phyloP scores from a whole-genome alignment of 1,140 invertebrate species.

The Rhizoglyphus robini region DNA sequence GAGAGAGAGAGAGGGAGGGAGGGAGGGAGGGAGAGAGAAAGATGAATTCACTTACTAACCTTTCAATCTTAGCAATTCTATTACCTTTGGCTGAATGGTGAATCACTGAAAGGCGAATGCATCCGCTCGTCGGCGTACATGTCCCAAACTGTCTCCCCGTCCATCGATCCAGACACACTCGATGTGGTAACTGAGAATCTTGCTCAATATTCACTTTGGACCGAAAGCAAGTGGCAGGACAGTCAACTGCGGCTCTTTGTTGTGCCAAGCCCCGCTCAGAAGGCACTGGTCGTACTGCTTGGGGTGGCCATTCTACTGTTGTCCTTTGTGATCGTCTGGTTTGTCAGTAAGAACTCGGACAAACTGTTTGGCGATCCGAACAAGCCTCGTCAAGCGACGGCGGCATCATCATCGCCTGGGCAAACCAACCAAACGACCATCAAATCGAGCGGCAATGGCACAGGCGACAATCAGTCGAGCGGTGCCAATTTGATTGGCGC shows the following conservation, averaged over 20 bases:
- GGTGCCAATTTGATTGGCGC: too few relatives aligned
- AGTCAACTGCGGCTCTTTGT: slow-evolving; percentile 65
- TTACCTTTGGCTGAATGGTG: slow-evolving; percentile 39
- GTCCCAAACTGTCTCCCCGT: slow-evolving; percentile 59
- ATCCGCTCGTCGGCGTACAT: slow-evolving; percentile 56
- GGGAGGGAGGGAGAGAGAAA: not conserved
- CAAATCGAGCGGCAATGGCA: not conserved
- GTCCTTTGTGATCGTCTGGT: slow-evolving; percentile 53
- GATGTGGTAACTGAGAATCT: slow-evolving; percentile 55
- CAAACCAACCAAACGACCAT: not conserved
- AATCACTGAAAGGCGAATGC: slow-evolving; percentile 49
- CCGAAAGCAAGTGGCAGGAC: slow-evolving; percentile 68
- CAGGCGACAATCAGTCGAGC: too few relatives aligned
- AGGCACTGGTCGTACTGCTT: slow-evolving; percentile 47
- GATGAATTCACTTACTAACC: not conserved
- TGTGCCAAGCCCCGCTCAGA: slow-evolving; percentile 49
- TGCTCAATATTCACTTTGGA: slow-evolving; percentile 70
- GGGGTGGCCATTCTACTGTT: slow-evolving; percentile 48
- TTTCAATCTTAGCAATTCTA: slow-evolving; percentile 25
- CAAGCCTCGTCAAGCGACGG: not conserved
- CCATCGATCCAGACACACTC: slow-evolving; percentile 42
- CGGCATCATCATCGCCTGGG: not conserved
- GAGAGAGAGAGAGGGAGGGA: not conserved
- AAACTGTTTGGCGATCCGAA: slow-evolving; percentile 41
- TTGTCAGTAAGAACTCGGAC: slow-evolving; percentile 48